phyloP scores from a whole-genome alignment of 2,113 vertebrate species.

The Apus apus region DNA sequence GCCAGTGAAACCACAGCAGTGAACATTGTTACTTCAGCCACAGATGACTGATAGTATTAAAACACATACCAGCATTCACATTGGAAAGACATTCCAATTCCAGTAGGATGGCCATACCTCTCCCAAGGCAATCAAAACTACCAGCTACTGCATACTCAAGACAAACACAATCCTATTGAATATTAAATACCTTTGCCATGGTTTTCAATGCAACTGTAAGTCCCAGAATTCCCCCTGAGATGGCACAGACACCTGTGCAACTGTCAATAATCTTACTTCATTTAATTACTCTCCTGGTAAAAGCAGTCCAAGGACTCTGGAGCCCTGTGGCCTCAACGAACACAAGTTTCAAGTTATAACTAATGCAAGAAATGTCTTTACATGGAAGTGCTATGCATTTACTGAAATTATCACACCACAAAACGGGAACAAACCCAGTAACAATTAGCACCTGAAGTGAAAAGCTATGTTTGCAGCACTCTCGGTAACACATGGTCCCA shows the following conservation, averaged over 20 bases:
- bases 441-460: neutral
- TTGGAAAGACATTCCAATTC: neutral
- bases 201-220: neutral
- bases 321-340: neutral
- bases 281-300: neutral
- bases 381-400: neutral
- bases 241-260: neutral
- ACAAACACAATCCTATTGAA: neutral
- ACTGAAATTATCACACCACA: neutral
- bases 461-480: neutral
- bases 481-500: neutral
- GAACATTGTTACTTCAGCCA: neutral
- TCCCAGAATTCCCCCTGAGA: neutral
- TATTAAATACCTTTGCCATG: neutral
- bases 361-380: neutral
- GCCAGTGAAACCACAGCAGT: neutral
- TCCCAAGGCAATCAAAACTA: neutral
- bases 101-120: neutral
- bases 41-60: neutral
- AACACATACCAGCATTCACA: neutral
- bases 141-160: neutral
- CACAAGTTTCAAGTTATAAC: neutral
- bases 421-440: neutral
- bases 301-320: neutral
- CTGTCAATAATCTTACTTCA: neutral